Base-by-base conservation (phyloP, 2,888 invertebrate species). In the Sesamia inferens region DNA sequence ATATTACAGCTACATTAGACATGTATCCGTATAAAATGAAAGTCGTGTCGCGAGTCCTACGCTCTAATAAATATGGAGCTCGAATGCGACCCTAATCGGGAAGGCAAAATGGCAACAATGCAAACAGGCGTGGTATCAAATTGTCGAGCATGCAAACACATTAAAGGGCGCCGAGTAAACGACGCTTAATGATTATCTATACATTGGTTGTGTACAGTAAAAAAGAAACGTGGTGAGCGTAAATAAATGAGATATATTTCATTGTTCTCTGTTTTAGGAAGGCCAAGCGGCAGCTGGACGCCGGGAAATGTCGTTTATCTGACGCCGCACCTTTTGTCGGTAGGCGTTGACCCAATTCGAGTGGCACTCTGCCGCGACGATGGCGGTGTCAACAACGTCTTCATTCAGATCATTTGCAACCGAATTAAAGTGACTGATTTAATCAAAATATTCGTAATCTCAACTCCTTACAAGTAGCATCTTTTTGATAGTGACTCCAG, bases 331-430 rank as follows among this genome's bases (percentile, higher is more conserved):
- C 96, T 96, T 95, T 96, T 94, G 94, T 94, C 91, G 90, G 93
- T 91, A 93, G 93, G 94, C 94, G 94, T 93, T 95, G 96, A 95
- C 96, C 96, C 92, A 95, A 91, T 95, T 96, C 92, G 91, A 93
- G 92, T 92, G 92, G 88, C 92, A 89, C 93, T 94, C 92, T 89
- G 90, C 91, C 90, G 87, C 85, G 78, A 90, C 87, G 59, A 61
- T 44, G 86, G 90, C 90, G 89, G 88, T 91, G 90, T 92, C 92
- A 90, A 92, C 92, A 91, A 90, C 90, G 89, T 92, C 93, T 93
- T 90, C 90, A 90, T 90, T 90, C 89, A 88, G 84, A 92, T 88
- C 85, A 88, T 90, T 92, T 87, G 85, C 86, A 89, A 89, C 88
- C 83, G 84, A 88, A 89, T 86, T 87, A 70, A 81, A 83, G 79